Percentiles rank a stretch among this genome's conserved stretches.
phyloP scores from a whole-genome alignment of 2,888 invertebrate genomes.

The Portevinia maculata region DNA sequence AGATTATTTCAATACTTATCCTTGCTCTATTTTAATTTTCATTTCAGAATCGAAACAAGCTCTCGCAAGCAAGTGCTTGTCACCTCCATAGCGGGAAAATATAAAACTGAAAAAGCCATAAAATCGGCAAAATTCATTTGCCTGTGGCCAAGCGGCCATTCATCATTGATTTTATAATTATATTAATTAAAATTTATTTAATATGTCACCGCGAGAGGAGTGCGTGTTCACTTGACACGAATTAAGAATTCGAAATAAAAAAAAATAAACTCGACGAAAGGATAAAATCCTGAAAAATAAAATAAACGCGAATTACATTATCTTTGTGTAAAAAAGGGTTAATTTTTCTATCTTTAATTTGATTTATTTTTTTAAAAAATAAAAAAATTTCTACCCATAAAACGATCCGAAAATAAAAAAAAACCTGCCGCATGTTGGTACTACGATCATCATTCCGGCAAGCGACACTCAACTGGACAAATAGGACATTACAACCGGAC shows the following conservation, averaged over 20 bases:
- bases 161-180: conserved; percentile 44
- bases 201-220: conserved; percentile 77
- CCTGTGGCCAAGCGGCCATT: conserved; percentile 70
- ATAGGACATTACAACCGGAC: conserved; percentile 70
- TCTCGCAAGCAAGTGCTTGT: conserved; percentile 13
- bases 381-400: conserved; percentile 21
- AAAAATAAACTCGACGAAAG: conserved; percentile 26
- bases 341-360: conserved; percentile 43
- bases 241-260: conserved; percentile 72
- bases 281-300: conserved; percentile 38
- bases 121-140: no score
- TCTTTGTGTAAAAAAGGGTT: background rate
- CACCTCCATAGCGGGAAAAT: conserved; percentile 19
- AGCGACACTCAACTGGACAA: conserved; percentile 77
- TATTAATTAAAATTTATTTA: conserved; percentile 52
- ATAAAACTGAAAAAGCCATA: no score
- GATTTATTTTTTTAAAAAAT: conserved; percentile 23
- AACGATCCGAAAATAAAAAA: conserved; percentile 44
- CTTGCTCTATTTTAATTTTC: conserved; percentile 28
- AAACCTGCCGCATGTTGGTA: conserved; percentile 82
- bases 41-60: conserved; percentile 51
- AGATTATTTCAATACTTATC: conserved; percentile 28
- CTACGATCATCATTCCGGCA: conserved; percentile 76
- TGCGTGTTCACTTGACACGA: conserved; percentile 80
- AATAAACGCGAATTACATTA: background rate